A percentile compares a stretch with the other conserved stretches of the same genome.
phyloP scores from a whole-genome alignment of 1,140 invertebrate species.

The Euwallacea fornicatus region DNA sequence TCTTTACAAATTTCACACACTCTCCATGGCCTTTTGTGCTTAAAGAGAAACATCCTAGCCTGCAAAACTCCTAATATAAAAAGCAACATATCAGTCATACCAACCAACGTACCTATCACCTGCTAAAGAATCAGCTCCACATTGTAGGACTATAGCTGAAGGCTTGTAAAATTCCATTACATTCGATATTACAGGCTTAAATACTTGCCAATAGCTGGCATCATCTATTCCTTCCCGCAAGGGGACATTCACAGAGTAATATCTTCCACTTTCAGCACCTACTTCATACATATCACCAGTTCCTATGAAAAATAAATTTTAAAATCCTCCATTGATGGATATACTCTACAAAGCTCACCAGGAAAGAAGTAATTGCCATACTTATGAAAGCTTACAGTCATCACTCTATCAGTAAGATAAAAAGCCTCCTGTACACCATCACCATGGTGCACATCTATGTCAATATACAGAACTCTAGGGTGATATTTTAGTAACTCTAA shows the following conservation, averaged over 20 bases:
- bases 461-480: constrained; percentile 95
- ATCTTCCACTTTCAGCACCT: constrained; percentile 87
- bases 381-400: constrained; percentile 99
- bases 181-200: constrained; percentile 90
- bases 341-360: constrained; percentile 31
- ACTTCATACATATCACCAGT: constrained; percentile 99
- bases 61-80: constrained; percentile 55
- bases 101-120: constrained; percentile 76
- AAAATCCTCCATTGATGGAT: too few species aligned
- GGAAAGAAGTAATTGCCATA: constrained; percentile 99
- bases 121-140: constrained; percentile 96
- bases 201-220: constrained; percentile 87
- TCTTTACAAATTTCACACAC: constrained; percentile 96
- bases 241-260: constrained; percentile 97
- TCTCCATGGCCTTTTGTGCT: constrained; percentile 92
- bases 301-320: constrained; percentile 56
- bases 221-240: constrained; percentile 97
- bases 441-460: constrained; percentile 99
- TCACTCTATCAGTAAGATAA: constrained; percentile 96
- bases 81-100: not conserved
- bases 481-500: constrained; percentile 95
- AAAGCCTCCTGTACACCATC: constrained; percentile 99
- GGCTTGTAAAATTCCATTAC: constrained; percentile 98
- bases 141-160: constrained; percentile 95
- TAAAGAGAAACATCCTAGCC: constrained; percentile 82